Conservation (phyloP, 2,113 vertebrate species). For the Sisor rabdophorus region DNA sequence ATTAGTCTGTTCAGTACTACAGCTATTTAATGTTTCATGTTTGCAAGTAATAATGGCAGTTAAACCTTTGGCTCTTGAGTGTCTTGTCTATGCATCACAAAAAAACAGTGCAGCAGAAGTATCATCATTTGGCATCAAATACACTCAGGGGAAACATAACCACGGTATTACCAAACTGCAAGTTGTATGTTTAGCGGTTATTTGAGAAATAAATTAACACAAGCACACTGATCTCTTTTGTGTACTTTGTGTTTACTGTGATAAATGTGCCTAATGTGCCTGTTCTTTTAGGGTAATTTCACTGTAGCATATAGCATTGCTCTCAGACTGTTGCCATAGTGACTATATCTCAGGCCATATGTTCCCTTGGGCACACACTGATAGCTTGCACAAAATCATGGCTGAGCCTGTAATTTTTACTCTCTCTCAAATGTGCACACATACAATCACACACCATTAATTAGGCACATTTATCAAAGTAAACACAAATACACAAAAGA, state of each 20-base stretch:
- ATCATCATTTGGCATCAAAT: conserved; percentile 22
- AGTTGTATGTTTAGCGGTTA: conserved; percentile 6
- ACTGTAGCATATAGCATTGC: conserved; percentile 44
- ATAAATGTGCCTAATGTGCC: not conserved
- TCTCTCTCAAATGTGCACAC: conserved; percentile 9
- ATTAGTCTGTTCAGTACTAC: too few species aligned
- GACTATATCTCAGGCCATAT: conserved; percentile 63
- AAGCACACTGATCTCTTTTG: not conserved
- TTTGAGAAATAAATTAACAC: conserved; percentile 37
- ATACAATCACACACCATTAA: conserved; percentile 23
- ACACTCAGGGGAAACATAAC: conserved; percentile 5
- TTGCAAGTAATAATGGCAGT: not conserved
- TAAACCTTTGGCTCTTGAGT: too few species aligned
- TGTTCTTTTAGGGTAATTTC: conserved; percentile 46
- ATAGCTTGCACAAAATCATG: conserved; percentile 34
- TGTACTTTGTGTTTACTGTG: conserved; percentile 24
- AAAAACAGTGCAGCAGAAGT: not conserved
- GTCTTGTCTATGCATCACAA: too few species aligned
- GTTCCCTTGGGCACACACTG: conserved; percentile 50
- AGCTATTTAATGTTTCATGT: too few species aligned
- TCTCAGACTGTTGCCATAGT: conserved; percentile 66
- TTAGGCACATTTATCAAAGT: not conserved
- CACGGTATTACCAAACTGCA: not conserved
- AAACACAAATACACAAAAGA: conserved; percentile 16
- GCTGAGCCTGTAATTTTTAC: conserved; percentile 9